These are phyloP conservation scores for Pandemis cinnamomeana DNA, from an alignment of 2,888 invertebrate species.

Conservation along the genomic window DNA sequence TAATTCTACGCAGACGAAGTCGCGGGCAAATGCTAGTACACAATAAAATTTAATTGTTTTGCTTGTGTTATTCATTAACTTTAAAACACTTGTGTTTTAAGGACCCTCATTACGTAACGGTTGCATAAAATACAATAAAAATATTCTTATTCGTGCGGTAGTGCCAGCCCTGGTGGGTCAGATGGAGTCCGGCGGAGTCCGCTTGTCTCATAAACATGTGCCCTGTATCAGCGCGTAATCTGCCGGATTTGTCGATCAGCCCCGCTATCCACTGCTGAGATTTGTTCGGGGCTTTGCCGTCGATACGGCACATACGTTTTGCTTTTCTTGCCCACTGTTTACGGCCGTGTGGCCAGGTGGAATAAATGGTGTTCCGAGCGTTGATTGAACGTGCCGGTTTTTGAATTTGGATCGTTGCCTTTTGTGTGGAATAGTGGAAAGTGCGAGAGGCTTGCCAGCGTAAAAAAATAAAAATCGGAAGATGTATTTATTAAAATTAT, in stretches of 20 bases:
- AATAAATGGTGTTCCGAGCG: slow-evolving; percentile 52
- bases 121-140: background rate
- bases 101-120: too few species aligned
- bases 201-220: slow-evolving; percentile 82
- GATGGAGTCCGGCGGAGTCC: slow-evolving; percentile 66
- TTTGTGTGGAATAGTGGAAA: background rate
- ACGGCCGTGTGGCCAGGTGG: slow-evolving; percentile 73
- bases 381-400: slow-evolving; percentile 54
- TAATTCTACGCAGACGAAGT: too few species aligned
- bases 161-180: slow-evolving; percentile 63
- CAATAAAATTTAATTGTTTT: too few species aligned
- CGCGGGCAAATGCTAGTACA: too few species aligned
- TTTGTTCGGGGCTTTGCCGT: slow-evolving; percentile 80
- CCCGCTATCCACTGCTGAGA: slow-evolving; percentile 80
- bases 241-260: slow-evolving; percentile 85
- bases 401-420: slow-evolving; percentile 38
- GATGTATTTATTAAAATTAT: too few species aligned
- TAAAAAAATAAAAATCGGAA: too few species aligned
- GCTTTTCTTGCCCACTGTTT: slow-evolving; percentile 79
- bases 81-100: too few species aligned
- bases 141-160: background rate
- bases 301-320: slow-evolving; percentile 80
- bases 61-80: too few species aligned
- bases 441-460: too few species aligned
- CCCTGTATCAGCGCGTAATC: slow-evolving; percentile 84